These are phyloP conservation scores for Protosalanx chinensis DNA, from an alignment of 2,797 vertebrate genomes.

Conservation along the genomic window DNA sequence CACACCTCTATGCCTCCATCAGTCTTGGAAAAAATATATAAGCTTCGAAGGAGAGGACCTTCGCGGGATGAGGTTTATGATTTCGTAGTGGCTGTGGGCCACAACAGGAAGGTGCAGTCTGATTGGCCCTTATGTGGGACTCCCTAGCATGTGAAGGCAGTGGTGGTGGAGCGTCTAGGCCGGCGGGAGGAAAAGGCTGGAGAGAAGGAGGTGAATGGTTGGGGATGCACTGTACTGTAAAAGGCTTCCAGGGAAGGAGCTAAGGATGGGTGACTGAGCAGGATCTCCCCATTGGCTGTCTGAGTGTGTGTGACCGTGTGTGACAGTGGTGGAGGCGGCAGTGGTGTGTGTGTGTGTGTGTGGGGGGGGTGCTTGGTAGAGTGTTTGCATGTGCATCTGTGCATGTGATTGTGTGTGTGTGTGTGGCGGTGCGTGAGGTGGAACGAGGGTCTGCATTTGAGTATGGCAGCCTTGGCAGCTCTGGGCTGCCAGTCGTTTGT, in stretches of 20 bases:
- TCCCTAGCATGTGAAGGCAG: too few species aligned
- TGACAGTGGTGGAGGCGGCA: too few species aligned
- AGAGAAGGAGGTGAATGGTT: neutral
- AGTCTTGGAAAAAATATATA: too few species aligned
- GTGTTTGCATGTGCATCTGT: neutral
- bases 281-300: neutral
- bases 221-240: neutral
- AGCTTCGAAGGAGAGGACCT: too few species aligned
- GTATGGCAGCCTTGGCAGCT: constrained; percentile 11
- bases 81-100: too few species aligned
- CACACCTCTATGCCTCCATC: too few species aligned
- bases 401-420: constrained; percentile 17
- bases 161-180: too few species aligned
- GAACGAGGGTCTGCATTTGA: constrained; percentile 9
- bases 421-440: constrained; percentile 14
- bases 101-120: too few species aligned
- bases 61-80: too few species aligned
- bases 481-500: constrained; percentile 38
- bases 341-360: neutral
- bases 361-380: neutral
- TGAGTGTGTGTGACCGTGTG: neutral
- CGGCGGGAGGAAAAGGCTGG: neutral
- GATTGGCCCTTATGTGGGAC: too few species aligned
- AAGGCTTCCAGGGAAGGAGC: neutral
- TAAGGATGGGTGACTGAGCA: neutral